These are phyloP conservation scores for Rhinolophus ferrumequinum DNA, from an alignment of 2,113 vertebrate genomes.

Conservation along the genomic window DNA sequence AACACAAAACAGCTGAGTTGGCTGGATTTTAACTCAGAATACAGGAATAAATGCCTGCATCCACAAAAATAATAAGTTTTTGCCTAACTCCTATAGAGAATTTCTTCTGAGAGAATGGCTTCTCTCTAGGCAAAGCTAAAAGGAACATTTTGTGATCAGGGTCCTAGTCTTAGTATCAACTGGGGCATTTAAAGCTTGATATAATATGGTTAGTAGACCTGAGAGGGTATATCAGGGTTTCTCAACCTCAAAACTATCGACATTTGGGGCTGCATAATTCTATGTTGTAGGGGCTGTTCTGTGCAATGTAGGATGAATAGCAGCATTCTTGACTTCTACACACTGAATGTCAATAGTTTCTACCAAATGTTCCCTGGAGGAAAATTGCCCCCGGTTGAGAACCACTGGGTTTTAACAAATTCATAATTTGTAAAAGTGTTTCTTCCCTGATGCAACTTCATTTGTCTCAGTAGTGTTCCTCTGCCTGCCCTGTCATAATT, in stretches of 20 bases:
- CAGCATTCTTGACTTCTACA: not conserved
- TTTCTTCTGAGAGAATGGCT: not conserved
- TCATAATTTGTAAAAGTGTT: not conserved
- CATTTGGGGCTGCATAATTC: not conserved
- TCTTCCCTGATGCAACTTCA: not conserved
- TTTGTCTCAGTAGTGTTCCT: not conserved
- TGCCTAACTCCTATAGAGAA: not conserved
- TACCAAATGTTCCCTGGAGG: not conserved
- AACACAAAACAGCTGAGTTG: conserved; percentile 19
- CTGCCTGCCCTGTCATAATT: not conserved
- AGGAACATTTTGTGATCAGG: not conserved
- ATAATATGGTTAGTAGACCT: not conserved
- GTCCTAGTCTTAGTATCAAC: not conserved
- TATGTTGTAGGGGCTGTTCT: not conserved
- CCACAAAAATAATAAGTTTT: not conserved
- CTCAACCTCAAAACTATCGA: not conserved
- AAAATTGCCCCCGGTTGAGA: not conserved
- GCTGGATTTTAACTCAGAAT: conserved; percentile 32
- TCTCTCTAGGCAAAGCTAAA: conserved; percentile 24
- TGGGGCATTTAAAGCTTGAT: not conserved
- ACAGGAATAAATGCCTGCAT: not conserved
- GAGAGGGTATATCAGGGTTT: not conserved
- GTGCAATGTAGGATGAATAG: not conserved
- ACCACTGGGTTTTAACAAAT: not conserved
- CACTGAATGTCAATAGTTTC: not conserved